Base-by-base conservation (phyloP, 2,888 invertebrate genomes). In the Cephus rjabovi region DNA sequence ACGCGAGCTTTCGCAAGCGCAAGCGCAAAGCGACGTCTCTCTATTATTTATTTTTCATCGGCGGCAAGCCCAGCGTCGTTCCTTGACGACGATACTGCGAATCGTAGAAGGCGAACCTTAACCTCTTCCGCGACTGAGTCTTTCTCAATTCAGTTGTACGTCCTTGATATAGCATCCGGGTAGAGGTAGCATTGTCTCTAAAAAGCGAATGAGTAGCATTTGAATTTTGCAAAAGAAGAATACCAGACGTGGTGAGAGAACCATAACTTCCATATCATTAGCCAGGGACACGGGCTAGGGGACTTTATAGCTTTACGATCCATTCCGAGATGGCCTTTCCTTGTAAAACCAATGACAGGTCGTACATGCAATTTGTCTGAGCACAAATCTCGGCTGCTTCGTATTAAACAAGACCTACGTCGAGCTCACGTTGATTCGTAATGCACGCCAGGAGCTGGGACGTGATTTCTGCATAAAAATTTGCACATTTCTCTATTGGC, bases 1-100 rank as follows among this genome's bases (percentile, higher is more conserved):
- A 85, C 82, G 82, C 86, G 81, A 71, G 71, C 84, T 86, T 69
- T 82, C 82, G 86, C 84, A 84, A 37, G 83, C 86, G 85, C 81
- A n/a, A 75, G 74, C 40, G 76, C 73, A 33, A 71, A 30, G 4
- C 30, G 40, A 23, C 23, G 70, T 23, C 40, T 56, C 40, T 56
- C 40, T 56, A 9, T 23, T 78, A 37, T 70, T 74, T 31, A 37
- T 75, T 69, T 35, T 31, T 74, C 74, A 68, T 30, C 73, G n/a
- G 35, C 69, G 23, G 33, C 76, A 34, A 56, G 71, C 71, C 33
- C 71, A 56, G 56, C 56, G 56, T 23, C 56, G 23, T 23, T 56
- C 23, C 23, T 56, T 9, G 56, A 23, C 23, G 9, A 56, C 23
- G 23, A 56, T 56, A 56, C 23, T 56, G 23, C 56, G 9, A 56